phyloP scores from a whole-genome alignment of 2,888 invertebrate genomes.

The Allacma fusca region DNA sequence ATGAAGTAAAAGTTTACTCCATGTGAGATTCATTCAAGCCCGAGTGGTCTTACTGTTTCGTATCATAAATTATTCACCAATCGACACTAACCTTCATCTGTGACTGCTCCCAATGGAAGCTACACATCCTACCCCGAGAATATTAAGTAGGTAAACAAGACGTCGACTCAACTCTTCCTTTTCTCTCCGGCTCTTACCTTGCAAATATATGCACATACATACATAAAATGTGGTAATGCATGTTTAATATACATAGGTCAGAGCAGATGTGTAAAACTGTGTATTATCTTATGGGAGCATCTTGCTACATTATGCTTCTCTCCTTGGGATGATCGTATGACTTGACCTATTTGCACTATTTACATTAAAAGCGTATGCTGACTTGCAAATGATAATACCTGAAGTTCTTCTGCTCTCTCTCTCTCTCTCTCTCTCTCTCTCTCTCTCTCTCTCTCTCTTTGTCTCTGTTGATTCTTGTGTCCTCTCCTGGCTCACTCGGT shows the following conservation, averaged over 20 bases:
- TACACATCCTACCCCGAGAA: background rate
- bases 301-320: no score
- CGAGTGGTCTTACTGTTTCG: constrained; percentile 23
- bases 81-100: constrained; percentile 27
- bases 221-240: background rate
- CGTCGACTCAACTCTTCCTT: background rate
- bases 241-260: no score
- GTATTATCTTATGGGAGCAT: no score
- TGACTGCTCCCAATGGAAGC: constrained; percentile 29
- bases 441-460: background rate
- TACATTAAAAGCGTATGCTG: no score
- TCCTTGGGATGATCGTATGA: no score
- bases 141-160: constrained; percentile 27
- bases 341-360: no score
- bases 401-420: no score
- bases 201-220: background rate
- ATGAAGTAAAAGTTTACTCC: background rate
- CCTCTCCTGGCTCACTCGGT: background rate
- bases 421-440: background rate
- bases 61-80: constrained; percentile 38
- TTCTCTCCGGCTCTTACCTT: background rate
- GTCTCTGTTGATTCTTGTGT: background rate
- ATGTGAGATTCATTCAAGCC: background rate
- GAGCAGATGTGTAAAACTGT: no score
- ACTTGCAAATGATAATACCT: no score